These are phyloP conservation scores for Stichodactyla mertensii DNA, from an alignment of 64 coral and sea anemone species.

Conservation along the genomic window DNA sequence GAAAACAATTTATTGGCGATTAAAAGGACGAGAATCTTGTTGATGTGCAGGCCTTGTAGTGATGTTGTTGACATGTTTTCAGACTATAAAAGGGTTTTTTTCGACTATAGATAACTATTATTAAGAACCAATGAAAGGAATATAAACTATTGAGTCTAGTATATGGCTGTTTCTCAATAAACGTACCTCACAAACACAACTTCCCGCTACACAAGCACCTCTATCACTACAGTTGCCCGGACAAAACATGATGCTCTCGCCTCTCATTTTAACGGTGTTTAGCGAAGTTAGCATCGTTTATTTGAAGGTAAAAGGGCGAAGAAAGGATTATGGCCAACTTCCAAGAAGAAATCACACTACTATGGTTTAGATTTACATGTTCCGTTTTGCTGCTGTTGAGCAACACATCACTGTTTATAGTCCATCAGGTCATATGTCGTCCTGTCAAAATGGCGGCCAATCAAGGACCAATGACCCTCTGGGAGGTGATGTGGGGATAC, in stretches of 20 bases:
- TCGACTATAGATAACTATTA: not conserved
- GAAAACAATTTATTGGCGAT: not conserved
- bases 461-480: not conserved
- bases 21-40: not conserved
- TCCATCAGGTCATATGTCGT: not conserved
- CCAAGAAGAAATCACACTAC: not conserved
- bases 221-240: conserved; percentile 47
- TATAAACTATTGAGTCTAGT: not conserved
- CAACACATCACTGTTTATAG: not conserved
- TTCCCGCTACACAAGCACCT: conserved; percentile 40
- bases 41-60: not conserved
- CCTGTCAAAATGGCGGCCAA: not conserved
- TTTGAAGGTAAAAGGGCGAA: not conserved
- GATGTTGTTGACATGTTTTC: not conserved
- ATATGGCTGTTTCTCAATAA: not conserved
- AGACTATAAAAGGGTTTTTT: not conserved
- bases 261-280: conserved; percentile 37
- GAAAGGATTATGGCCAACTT: not conserved
- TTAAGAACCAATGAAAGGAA: not conserved
- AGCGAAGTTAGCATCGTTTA: not conserved
- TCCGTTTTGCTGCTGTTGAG: not conserved
- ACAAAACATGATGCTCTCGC: conserved; percentile 3
- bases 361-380: not conserved
- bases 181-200: conserved; percentile 53
- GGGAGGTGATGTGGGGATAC: not conserved